These are phyloP conservation scores for Phyto melanocephala DNA, from an alignment of 2,888 invertebrate genomes.

Conservation along the genomic window DNA sequence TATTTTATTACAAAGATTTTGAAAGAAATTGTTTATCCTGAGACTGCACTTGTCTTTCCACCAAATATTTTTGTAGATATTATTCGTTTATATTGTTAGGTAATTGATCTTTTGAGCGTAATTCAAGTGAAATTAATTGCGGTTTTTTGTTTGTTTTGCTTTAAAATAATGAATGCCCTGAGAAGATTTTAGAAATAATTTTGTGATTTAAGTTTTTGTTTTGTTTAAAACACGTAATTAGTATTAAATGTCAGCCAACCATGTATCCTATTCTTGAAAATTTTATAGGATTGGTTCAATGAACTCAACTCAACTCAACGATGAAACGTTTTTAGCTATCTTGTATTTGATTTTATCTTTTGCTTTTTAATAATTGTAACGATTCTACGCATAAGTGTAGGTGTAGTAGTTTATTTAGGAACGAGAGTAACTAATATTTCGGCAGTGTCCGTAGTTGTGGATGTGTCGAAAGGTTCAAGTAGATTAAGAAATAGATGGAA, in stretches of 20 bases:
- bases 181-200: constrained; percentile 12
- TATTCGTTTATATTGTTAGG: constrained; percentile 33
- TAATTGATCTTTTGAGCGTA: constrained; percentile 63
- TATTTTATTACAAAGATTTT: neutral
- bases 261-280: constrained; percentile 27
- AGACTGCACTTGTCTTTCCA: constrained; percentile 53
- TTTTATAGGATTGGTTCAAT: constrained; percentile 11
- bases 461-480: too few species aligned
- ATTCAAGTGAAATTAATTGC: constrained; percentile 63
- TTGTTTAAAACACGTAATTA: constrained; percentile 50
- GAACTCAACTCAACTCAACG: constrained; percentile 36
- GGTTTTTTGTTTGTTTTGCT: constrained; percentile 17
- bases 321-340: too few species aligned
- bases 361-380: too few species aligned
- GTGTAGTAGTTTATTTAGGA: too few species aligned
- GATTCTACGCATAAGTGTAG: too few species aligned
- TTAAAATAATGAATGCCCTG: constrained; percentile 4
- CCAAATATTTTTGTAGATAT: constrained; percentile 40
- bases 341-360: too few species aligned
- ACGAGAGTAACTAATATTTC: too few species aligned
- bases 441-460: too few species aligned
- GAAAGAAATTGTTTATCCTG: neutral
- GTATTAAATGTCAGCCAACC: constrained; percentile 57
- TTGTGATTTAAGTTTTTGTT: constrained; percentile 8
- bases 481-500: too few species aligned